phyloP scores from a whole-genome alignment of 2,797 vertebrate genomes.

The Lepilemur ruficaudatus region DNA sequence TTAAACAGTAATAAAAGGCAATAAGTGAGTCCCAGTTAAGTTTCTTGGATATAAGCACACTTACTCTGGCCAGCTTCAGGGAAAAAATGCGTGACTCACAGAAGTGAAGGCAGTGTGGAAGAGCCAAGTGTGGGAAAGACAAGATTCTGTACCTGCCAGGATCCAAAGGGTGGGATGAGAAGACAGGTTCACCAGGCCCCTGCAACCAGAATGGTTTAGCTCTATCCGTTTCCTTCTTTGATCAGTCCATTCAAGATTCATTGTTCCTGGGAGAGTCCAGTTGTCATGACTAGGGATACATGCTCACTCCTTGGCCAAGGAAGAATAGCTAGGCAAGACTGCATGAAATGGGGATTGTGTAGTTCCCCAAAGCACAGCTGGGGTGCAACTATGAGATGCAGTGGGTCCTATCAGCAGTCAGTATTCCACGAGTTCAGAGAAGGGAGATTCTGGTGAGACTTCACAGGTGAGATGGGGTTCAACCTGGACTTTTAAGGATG shows the following conservation, averaged over 20 bases:
- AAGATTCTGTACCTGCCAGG: neutral
- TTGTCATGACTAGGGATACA: neutral
- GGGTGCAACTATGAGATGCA: neutral
- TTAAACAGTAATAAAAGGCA: neutral
- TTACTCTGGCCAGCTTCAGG: neutral
- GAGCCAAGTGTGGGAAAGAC: neutral
- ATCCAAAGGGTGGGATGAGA: too few species aligned
- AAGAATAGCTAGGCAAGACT: neutral
- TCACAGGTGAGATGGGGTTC: neutral
- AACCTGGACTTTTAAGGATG: neutral
- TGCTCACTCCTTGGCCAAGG: neutral
- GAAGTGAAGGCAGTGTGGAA: neutral
- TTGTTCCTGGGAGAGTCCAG: neutral
- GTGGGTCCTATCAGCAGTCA: neutral
- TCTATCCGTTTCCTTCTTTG: neutral
- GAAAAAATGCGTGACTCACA: neutral
- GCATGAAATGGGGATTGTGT: fast-evolving
- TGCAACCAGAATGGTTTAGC: neutral
- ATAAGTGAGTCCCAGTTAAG: neutral
- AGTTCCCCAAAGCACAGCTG: neutral
- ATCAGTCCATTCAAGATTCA: neutral
- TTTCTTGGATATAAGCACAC: neutral
- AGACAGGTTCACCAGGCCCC: neutral
- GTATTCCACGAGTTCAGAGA: neutral
- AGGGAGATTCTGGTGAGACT: neutral